These are phyloP conservation scores for Heteropelma amictum DNA, from an alignment of 2,888 invertebrate species.

Conservation along the genomic window DNA sequence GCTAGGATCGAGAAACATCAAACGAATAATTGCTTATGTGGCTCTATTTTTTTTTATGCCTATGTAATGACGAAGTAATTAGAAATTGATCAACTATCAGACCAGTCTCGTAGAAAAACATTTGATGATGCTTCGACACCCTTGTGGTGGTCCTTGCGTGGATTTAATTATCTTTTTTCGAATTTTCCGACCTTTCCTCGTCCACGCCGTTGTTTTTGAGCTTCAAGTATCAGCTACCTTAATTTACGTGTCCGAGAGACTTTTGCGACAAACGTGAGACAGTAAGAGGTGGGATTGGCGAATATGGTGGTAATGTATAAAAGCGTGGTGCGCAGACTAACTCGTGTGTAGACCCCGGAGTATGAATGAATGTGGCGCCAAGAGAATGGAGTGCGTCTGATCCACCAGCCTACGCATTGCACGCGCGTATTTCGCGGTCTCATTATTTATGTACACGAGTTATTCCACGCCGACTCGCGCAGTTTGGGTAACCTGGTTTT, in stretches of 20 bases:
- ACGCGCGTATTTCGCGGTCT: conserved; percentile 47
- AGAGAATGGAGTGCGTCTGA: conserved; percentile 77
- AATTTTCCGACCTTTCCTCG: not conserved
- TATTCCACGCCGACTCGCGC: no score
- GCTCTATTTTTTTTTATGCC: no score
- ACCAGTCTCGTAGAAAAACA: no score
- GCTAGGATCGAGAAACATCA: no score
- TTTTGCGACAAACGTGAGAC: conserved; percentile 8
- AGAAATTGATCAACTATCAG: no score
- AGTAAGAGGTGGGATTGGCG: conserved; percentile 13
- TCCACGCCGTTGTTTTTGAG: not conserved
- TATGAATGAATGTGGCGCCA: conserved; percentile 78
- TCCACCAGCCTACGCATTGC: conserved; percentile 69
- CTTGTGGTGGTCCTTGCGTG: not conserved
- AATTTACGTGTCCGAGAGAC: not conserved
- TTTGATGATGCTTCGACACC: no score
- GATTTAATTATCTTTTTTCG: not conserved
- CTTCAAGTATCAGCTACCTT: not conserved
- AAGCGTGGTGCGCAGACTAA: not conserved
- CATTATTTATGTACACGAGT: not conserved
- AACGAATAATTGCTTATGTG: no score
- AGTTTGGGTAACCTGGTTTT: no score
- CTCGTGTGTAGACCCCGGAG: conserved; percentile 44
- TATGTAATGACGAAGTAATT: no score
- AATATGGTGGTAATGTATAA: conserved; percentile 12